These are phyloP conservation scores for Heliangelus exortis DNA, from an alignment of 2,797 vertebrate species.

Conservation along the genomic window DNA sequence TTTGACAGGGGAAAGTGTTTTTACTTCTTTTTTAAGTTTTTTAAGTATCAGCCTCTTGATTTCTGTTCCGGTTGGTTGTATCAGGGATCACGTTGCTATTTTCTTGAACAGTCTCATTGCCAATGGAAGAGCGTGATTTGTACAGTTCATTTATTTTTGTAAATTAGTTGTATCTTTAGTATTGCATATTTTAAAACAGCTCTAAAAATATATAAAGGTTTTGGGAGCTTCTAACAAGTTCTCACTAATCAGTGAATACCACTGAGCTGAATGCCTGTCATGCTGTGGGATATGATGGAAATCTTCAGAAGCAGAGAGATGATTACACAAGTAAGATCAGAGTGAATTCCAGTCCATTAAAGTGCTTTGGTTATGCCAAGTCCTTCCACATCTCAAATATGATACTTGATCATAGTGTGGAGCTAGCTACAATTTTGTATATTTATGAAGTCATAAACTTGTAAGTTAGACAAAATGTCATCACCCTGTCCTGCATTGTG, in stretches of 20 bases:
- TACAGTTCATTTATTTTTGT: conserved; percentile 67
- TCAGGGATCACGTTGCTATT: conserved; percentile 57
- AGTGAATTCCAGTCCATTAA: background rate
- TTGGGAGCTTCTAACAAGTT: conserved; percentile 14
- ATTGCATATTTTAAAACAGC: conserved; percentile 49
- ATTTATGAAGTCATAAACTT: background rate
- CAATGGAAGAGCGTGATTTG: conserved; percentile 44
- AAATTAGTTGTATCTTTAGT: conserved; percentile 58
- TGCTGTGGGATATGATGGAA: conserved; percentile 41
- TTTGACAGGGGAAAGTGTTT: background rate
- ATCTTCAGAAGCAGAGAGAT: conserved; percentile 31
- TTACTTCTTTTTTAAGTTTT: conserved; percentile 40
- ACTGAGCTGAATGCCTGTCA: background rate
- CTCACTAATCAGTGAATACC: conserved; percentile 23
- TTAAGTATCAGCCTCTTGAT: conserved; percentile 47
- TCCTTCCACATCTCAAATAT: conserved; percentile 11
- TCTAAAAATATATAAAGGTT: conserved; percentile 37
- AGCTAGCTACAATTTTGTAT: background rate
- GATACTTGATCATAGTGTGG: background rate
- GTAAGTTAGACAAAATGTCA: background rate
- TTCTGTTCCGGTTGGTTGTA: conserved; percentile 37
- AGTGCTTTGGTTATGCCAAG: conserved; percentile 20
- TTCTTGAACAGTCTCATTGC: conserved; percentile 53
- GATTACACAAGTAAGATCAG: conserved; percentile 42
- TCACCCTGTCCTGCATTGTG: conserved; percentile 9